Evolutionary conservation across 2,797 vertebrate genomes (phyloP), one percentile per base, ranked within the genome.

Genomic region (Myiothlypis coronata): DNA sequence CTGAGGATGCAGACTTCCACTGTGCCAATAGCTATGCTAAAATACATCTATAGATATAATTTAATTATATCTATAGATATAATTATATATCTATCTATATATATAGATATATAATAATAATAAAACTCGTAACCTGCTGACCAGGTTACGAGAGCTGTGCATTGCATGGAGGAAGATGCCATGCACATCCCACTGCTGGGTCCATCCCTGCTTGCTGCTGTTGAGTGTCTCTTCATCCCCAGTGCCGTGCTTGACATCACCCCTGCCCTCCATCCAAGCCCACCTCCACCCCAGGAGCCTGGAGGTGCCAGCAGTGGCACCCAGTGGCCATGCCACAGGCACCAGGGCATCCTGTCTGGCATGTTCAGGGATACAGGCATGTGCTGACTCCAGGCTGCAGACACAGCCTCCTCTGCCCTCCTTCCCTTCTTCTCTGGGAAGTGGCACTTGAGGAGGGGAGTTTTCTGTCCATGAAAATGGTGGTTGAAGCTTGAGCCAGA

Each of bases 201-300:
- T 49, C 19, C 23, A 3, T 63, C 44, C 22, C 43, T 15, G 11
- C 13, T 52, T 35, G 14, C 46, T 86, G n/a, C 28, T 2, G 1
- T 30, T 12, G 13, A 27, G 15, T n/a, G 24, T 3, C 7, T 19
- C 26, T 39, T 52, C 4, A 4, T 41, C 30, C 39, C 16, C 3
- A 13, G 1, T 37, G 28, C 32, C 0, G 0, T 8, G 2, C 26
- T 83, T 6, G 2, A 17, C 16, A 14, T 55, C 52, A 16, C 2
- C 49, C 12, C 8, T 77, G 20, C 11, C 21, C 39, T 23, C 32
- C 41, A 14, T 80, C 50, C 68, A 32, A 14, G 9, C 15, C 56
- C 17, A 4, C 5, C 27, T 20, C 6, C 12, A 11, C 3, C 50
- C 19, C 68, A 34, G 84, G 27, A 72, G 18, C n/a, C n/a, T 72